These are phyloP conservation scores for Ptychochromis oligacanthus DNA, from an alignment of 2,113 vertebrate genomes.

Conservation along the genomic window DNA sequence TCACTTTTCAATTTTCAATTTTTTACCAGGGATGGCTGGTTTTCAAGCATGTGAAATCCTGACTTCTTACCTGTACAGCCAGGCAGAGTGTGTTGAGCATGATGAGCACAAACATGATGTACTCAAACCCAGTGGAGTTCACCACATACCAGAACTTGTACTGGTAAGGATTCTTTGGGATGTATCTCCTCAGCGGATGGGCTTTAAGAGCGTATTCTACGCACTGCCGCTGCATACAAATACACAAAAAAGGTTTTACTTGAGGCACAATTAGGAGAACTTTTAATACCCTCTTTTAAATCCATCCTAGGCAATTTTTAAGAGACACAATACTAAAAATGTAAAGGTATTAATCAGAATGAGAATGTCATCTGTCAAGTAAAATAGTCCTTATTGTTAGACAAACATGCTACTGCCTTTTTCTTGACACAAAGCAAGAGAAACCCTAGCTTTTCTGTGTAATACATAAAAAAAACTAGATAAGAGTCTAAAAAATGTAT, in stretches of 20 bases:
- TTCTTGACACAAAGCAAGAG: neutral
- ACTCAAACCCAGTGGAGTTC: constrained; percentile 98
- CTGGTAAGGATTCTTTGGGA: constrained; percentile 99
- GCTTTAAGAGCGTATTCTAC: constrained; percentile 98
- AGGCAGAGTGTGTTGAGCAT: constrained; percentile 99
- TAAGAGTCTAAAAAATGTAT: neutral
- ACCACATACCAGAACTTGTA: constrained; percentile 99
- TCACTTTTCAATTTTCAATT: no score
- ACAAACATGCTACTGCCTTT: neutral
- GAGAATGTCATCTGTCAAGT: neutral
- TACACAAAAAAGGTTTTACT: neutral
- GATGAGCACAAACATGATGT: constrained; percentile 99
- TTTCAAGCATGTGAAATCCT: neutral
- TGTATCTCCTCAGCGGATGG: constrained; percentile 93
- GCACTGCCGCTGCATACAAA: constrained; percentile 90
- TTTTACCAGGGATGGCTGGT: neutral
- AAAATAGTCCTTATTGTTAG: no score
- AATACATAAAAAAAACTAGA: neutral
- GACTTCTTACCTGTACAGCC: constrained; percentile 92
- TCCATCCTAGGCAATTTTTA: neutral
- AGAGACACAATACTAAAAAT: neutral
- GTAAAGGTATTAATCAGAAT: neutral
- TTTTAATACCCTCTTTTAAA: neutral
- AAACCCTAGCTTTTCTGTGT: neutral
- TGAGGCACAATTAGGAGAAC: neutral